phyloP scores from a whole-genome alignment of 2,113 vertebrate genomes.

The Pongo abelii region DNA sequence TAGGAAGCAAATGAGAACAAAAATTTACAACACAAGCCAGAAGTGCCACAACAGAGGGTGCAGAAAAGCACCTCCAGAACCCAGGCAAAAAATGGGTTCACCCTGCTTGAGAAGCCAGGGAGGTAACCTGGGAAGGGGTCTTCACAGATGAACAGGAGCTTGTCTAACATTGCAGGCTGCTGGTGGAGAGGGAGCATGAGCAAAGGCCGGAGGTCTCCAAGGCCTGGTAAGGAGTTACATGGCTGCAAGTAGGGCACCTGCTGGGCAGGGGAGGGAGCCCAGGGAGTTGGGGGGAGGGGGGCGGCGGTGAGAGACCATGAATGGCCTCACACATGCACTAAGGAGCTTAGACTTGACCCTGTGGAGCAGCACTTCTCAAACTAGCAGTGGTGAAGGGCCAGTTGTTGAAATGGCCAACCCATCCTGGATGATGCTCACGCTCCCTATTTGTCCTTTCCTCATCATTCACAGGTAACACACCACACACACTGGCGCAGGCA shows the following conservation, averaged over 20 bases:
- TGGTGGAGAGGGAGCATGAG: background rate
- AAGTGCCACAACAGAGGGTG: background rate
- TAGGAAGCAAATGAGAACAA: background rate
- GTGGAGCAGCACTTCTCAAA: background rate
- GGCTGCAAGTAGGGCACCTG: background rate
- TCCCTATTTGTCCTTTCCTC: background rate
- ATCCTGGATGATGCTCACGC: background rate
- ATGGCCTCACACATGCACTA: accelerated
- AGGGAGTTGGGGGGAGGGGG: background rate
- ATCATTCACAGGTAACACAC: background rate
- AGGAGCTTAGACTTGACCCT: background rate
- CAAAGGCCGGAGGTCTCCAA: background rate
- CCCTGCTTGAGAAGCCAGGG: background rate
- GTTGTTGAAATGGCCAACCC: background rate
- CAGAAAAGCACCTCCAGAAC: background rate
- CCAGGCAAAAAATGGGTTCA: background rate
- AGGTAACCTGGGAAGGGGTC: background rate
- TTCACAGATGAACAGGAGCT: background rate
- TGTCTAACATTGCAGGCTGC: background rate
- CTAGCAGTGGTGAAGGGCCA: background rate
- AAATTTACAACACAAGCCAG: background rate
- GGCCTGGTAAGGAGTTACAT: background rate
- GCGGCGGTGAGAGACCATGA: background rate
- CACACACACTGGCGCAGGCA: background rate
- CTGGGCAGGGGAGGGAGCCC: background rate